These are phyloP conservation scores for Potorous gilbertii DNA, from an alignment of 2,797 vertebrate species.

Conservation along the genomic window DNA sequence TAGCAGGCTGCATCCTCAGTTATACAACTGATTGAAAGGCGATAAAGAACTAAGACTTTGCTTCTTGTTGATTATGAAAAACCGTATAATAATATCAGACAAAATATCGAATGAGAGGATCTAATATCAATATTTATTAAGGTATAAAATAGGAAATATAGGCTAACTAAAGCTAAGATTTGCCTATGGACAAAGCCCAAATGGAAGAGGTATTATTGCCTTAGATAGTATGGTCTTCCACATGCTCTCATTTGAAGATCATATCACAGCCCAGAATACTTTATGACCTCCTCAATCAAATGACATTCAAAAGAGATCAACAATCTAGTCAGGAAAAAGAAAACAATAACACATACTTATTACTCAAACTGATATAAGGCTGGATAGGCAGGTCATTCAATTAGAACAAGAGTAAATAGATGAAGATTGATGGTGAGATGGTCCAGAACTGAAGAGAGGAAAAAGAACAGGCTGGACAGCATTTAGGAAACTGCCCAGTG, in stretches of 20 bases:
- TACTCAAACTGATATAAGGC: not conserved
- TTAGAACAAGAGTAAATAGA: not conserved
- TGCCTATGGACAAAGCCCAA: not conserved
- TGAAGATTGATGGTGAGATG: not conserved
- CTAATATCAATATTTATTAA: not conserved
- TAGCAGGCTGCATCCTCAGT: not conserved
- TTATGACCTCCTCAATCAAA: not conserved
- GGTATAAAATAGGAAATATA: not conserved
- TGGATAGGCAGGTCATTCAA: not conserved
- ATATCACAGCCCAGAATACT: not conserved
- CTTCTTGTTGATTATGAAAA: not conserved
- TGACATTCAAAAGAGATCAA: not conserved
- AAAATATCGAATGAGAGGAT: not conserved
- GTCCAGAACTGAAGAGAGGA: not conserved
- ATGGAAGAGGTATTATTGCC: not conserved
- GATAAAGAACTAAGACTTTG: not conserved
- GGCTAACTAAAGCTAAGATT: not conserved
- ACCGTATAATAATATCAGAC: not conserved
- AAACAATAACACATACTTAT: not conserved
- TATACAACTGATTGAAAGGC: not conserved
- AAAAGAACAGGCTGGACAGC: not conserved
- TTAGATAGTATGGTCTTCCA: not conserved
- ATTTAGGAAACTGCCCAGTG: not conserved
- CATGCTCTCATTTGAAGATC: not conserved
- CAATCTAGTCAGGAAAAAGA: not conserved